Percentiles rank a stretch among this genome's conserved stretches.
Evolutionary conservation across 2,888 invertebrate genomes (phyloP).

Genomic region (Tipula lateralis): DNA sequence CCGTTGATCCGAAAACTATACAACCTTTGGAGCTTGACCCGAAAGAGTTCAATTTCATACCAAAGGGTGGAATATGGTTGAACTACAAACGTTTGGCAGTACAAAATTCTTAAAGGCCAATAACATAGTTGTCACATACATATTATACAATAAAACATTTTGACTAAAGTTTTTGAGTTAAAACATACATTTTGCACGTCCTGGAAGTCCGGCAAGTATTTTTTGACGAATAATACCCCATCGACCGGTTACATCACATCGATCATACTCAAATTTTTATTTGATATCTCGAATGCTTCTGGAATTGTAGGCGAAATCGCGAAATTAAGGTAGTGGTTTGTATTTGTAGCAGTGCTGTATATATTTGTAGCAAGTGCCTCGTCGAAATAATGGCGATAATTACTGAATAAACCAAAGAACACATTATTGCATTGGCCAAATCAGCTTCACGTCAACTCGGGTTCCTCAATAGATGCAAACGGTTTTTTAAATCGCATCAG

Average conservation of each 20-base stretch:
- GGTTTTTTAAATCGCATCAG: no score
- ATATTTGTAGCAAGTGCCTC: neutral
- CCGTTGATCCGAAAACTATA: neutral
- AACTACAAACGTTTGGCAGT: slow-evolving; percentile 29
- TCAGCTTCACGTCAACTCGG: no score
- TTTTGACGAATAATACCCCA: neutral
- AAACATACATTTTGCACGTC: neutral
- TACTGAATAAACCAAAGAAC: neutral
- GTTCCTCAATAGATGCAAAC: no score
- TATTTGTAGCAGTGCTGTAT: neutral
- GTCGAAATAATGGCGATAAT: neutral
- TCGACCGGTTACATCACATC: neutral
- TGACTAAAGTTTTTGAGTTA: neutral
- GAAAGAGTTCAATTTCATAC: neutral
- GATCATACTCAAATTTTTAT: neutral
- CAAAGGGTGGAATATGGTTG: slow-evolving; percentile 30
- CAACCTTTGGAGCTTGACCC: slow-evolving; percentile 26
- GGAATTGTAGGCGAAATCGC: neutral
- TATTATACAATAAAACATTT: no score
- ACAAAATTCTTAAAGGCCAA: no score
- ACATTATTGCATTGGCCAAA: no score
- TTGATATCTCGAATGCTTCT: neutral
- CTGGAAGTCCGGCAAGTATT: no score
- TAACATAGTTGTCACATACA: no score
- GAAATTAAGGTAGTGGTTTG: neutral